Base-by-base conservation (phyloP, 2,113 vertebrate genomes). In the Craseonycteris thonglongyai region DNA sequence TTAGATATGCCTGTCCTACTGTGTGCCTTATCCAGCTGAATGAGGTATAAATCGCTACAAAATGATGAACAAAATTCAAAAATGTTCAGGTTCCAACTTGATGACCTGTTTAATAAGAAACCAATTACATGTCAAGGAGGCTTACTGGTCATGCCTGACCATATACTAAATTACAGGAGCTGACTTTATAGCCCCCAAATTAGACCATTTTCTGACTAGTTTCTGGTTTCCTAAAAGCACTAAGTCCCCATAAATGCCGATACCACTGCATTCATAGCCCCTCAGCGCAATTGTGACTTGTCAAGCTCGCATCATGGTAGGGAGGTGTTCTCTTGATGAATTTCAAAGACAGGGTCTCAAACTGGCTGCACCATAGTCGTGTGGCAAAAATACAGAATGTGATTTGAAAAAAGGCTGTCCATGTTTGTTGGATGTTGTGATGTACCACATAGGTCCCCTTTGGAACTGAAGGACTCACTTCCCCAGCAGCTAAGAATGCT, bases 61-160 rank as follows among this genome's bases (percentile, higher is more conserved):
- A 82, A 35, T 61, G 66, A 42, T 68, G 66, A 79, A 7, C n/a
- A 89, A 19, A 74, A 56, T 66, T 82, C 56, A 91, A 96, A 96
- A 3, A 66, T 68, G 79, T 35, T 59, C 10, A 51, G 58, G 19
- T 95, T n/a, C 14, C 58, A 86, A 54, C 88, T 61, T 61, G 78
- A 19, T 74, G 56, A 35, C 79, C 72, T 51, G 7, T 40, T 92
- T 95, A 35, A 9, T 90, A 9, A n/a, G 26, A 33, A 92, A 92
- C 82, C 16, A 69, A 65, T 75, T 88, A 54, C 61, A 59, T 42
- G 88, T 74, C 35, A 28, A 7, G 76, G 92, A 86, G 69, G 49
- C 74, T 30, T 2, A 66, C 21, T 5, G 38, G n/a, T 51, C 84
- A 75, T 45, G 12, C 6, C 4, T 56, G 40, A 68, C 33, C 0